Percentiles rank a stretch among this genome's conserved stretches.
Conservation (phyloP, 2,113 vertebrate species). For the Dryoscopus gambensis region DNA sequence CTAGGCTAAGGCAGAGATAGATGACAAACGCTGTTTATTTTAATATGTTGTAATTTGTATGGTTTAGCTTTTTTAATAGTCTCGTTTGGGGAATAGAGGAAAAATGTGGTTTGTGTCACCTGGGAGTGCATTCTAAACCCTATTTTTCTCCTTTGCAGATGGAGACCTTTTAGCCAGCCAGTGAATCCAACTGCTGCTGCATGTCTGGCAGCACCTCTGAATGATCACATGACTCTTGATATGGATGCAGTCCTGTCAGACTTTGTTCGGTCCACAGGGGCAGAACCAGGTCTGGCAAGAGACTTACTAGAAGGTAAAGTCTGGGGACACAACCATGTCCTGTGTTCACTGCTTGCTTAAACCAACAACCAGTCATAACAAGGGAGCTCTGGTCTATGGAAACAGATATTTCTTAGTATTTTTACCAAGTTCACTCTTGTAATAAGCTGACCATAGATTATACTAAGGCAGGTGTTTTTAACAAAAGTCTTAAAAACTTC, state of each 20-base stretch:
- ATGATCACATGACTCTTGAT: slow-evolving; percentile 99
- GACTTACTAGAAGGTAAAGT: slow-evolving; percentile 97
- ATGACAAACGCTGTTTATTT: neutral
- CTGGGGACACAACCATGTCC: neutral
- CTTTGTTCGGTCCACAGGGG: slow-evolving; percentile 99
- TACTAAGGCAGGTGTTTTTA: neutral
- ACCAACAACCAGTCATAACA: neutral
- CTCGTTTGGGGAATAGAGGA: neutral
- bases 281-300: slow-evolving; percentile 99
- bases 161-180: slow-evolving; percentile 87
- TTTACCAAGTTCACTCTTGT: neutral
- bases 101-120: neutral
- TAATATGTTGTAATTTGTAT: neutral
- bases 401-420: neutral
- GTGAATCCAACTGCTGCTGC: slow-evolving; percentile 83
- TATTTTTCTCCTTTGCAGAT: slow-evolving; percentile 74
- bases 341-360: neutral
- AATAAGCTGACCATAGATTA: neutral
- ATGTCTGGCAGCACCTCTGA: slow-evolving; percentile 85
- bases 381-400: neutral
- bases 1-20: neutral
- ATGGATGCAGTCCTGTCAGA: slow-evolving; percentile 99
- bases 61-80: neutral
- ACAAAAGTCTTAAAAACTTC: neutral
- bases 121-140: neutral